Evolutionary conservation across 1,140 invertebrate genomes (phyloP).

Genomic region (Diachasmimorpha longicaudata): DNA sequence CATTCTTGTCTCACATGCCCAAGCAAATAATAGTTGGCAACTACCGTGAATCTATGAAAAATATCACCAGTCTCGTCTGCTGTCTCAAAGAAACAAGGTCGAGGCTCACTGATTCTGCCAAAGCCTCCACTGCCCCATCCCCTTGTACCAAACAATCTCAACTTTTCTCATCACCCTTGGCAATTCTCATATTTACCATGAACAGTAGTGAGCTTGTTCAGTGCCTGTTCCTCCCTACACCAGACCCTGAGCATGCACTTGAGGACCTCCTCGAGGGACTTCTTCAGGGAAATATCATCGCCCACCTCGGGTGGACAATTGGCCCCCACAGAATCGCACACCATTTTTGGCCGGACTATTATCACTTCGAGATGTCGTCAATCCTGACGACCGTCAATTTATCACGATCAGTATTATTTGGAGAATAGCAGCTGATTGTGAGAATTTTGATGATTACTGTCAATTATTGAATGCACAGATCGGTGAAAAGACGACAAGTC

Average conservation of each 20-base stretch:
- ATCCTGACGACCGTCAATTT: too few relatives aligned
- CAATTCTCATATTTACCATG: slow-evolving; percentile 45
- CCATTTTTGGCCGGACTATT: slow-evolving; percentile 41
- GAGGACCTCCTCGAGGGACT: slow-evolving; percentile 76
- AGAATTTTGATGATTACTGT: too few relatives aligned
- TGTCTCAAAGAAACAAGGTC: slow-evolving; percentile 21
- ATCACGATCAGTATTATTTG: too few relatives aligned
- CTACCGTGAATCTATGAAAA: background rate
- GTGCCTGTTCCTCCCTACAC: slow-evolving; percentile 76
- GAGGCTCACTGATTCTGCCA: slow-evolving; percentile 17
- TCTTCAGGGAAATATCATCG: slow-evolving; percentile 66
- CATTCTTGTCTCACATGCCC: background rate
- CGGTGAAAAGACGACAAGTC: background rate
- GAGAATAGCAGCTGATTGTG: too few relatives aligned
- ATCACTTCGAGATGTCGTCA: background rate
- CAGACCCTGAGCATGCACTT: slow-evolving; percentile 82
- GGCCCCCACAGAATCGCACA: slow-evolving; percentile 53
- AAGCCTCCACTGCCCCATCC: background rate
- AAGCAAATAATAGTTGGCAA: background rate
- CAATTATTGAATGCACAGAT: too few relatives aligned
- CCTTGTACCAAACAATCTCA: background rate
- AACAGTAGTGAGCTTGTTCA: slow-evolving; percentile 56
- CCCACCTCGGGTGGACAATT: slow-evolving; percentile 53
- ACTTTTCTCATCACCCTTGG: background rate
- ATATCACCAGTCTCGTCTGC: background rate